These are phyloP conservation scores for Caenorhabditis drosophilae DNA, from an alignment of 2,888 invertebrate genomes.

Conservation along the genomic window DNA sequence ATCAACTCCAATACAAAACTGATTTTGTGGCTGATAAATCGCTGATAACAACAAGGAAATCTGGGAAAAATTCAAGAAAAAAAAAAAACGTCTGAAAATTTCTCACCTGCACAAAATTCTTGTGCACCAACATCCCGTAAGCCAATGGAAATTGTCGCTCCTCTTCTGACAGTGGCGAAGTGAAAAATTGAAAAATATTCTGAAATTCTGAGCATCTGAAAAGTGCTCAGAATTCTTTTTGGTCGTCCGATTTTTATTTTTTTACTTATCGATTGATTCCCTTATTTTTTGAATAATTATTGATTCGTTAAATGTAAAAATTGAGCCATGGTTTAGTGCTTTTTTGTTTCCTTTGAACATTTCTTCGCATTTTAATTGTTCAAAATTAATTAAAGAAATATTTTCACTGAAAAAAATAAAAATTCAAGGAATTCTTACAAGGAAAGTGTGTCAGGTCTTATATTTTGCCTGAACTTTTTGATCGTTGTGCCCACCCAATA, in stretches of 20 bases:
- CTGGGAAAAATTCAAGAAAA: constrained; percentile 19
- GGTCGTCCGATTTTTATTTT: background rate
- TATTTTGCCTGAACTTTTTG: too few species aligned
- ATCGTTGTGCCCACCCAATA: too few species aligned
- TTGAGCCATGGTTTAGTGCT: constrained; percentile 12
- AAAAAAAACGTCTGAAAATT: background rate
- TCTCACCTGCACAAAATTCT: constrained; percentile 32
- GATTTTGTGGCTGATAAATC: constrained; percentile 63
- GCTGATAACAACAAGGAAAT: constrained; percentile 50
- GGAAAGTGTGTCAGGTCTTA: too few species aligned
- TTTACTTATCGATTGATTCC: constrained; percentile 3
- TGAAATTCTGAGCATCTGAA: constrained; percentile 30
- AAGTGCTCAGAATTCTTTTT: background rate
- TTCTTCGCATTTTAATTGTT: constrained; percentile 17
- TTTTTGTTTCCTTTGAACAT: constrained; percentile 23
- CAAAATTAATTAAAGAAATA: constrained; percentile 10
- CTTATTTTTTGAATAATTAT: constrained; percentile 5
- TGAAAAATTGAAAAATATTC: constrained; percentile 20
- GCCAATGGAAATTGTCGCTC: constrained; percentile 39
- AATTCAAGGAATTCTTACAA: too few species aligned
- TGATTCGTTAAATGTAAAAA: constrained; percentile 16
- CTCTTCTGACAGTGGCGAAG: constrained; percentile 18
- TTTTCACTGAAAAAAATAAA: background rate
- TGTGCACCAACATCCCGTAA: constrained; percentile 40
- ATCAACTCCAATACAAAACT: constrained; percentile 58